phyloP scores from a whole-genome alignment of 2,113 vertebrate species.

The Jaculus jaculus region DNA sequence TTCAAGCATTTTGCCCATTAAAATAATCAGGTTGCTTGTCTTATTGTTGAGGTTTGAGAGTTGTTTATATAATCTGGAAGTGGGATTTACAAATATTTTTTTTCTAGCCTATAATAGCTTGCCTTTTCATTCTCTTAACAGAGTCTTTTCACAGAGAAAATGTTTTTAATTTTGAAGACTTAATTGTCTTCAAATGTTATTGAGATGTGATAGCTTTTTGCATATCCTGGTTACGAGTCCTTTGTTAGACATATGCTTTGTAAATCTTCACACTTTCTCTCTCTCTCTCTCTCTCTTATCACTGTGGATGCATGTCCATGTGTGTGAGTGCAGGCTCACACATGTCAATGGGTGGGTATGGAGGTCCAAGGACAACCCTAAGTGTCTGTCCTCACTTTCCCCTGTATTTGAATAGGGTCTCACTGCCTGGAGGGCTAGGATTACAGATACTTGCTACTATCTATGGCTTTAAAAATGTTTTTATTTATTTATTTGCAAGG shows the following conservation, averaged over 20 bases:
- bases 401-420: too few relatives aligned
- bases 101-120: background rate
- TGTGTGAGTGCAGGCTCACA: too few relatives aligned
- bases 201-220: background rate
- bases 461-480: too few relatives aligned
- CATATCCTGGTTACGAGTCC: background rate
- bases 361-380: background rate
- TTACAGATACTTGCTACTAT: too few relatives aligned
- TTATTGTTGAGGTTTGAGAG: background rate
- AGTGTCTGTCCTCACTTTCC: too few relatives aligned
- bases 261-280: background rate
- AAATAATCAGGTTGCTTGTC: background rate
- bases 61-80: constrained; percentile 25
- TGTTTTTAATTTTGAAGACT: background rate
- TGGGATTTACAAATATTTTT: constrained; percentile 2
- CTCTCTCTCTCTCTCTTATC: too few relatives aligned
- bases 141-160: background rate
- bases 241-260: background rate
- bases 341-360: too few relatives aligned
- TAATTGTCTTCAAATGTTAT: background rate
- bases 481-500: too few relatives aligned
- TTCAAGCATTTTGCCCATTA: constrained; percentile 13
- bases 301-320: background rate
- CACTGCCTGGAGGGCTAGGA: too few relatives aligned
- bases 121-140: background rate